Conservation (phyloP, 2,888 invertebrate species). For the Amorpha juglandis region DNA sequence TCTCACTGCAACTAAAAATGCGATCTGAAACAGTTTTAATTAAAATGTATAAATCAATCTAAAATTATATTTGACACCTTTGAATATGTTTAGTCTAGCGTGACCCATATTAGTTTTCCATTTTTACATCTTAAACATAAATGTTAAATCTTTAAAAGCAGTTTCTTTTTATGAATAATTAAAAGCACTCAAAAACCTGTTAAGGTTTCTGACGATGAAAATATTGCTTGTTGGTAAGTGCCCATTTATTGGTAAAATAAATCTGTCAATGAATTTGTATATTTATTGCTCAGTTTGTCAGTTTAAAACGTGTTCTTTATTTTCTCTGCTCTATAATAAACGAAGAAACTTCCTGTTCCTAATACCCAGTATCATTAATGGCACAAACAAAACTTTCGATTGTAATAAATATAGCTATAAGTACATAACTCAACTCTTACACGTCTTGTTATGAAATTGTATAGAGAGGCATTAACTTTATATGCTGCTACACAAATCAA, state of each 20-base stretch:
- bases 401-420: too few relatives aligned
- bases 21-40: background rate
- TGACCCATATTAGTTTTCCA: constrained; percentile 6
- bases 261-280: constrained; percentile 10
- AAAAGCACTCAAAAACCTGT: constrained; percentile 21
- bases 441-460: too few relatives aligned
- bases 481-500: too few relatives aligned
- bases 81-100: constrained; percentile 18
- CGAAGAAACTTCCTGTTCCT: too few relatives aligned
- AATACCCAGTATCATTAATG: too few relatives aligned
- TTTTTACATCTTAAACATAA: background rate
- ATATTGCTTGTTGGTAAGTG: background rate
- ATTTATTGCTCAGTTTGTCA: background rate
- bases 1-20: background rate
- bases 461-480: too few relatives aligned
- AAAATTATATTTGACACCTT: constrained; percentile 1
- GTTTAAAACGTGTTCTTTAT: background rate
- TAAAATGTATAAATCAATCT: constrained; percentile 3
- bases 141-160: background rate
- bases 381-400: too few relatives aligned
- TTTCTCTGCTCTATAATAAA: background rate
- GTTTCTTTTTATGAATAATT: background rate
- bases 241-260: constrained; percentile 11
- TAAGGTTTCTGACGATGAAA: background rate
- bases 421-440: too few relatives aligned